phyloP scores from a whole-genome alignment of 2,113 vertebrate genomes.

The Onychostoma macrolepis region DNA sequence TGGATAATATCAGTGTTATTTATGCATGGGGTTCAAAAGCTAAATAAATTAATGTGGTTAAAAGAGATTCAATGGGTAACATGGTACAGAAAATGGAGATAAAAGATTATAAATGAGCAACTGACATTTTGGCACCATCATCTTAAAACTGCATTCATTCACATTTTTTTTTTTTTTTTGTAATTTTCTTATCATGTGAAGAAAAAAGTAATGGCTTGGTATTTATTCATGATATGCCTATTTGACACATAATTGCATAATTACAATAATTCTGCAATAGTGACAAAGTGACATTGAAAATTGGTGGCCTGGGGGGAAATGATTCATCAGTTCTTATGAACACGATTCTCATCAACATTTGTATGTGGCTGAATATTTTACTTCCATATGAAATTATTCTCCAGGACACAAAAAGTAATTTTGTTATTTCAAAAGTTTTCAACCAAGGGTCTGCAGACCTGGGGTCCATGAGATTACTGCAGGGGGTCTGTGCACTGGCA shows the following conservation, averaged over 20 bases:
- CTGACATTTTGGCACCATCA: neutral
- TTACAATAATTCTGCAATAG: constrained; percentile 6
- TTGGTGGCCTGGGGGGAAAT: neutral
- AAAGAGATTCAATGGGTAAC: neutral
- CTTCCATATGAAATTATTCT: neutral
- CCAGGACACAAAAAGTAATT: neutral
- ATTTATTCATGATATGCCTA: constrained; percentile 24
- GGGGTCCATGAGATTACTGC: neutral
- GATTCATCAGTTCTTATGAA: constrained; percentile 1
- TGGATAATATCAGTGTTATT: neutral
- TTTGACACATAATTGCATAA: constrained; percentile 22
- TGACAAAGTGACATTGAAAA: neutral
- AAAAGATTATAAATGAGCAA: neutral
- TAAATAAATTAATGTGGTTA: neutral
- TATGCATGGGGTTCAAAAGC: neutral
- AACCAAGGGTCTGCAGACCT: neutral
- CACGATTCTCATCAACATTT: neutral
- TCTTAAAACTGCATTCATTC: neutral
- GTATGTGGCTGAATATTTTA: neutral
- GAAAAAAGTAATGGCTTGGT: neutral
- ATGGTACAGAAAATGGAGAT: neutral
- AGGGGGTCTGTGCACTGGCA: neutral
- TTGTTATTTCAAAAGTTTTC: neutral
- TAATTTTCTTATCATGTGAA: neutral
- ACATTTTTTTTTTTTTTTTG: neutral